Evolutionary conservation across 2,797 vertebrate species (phyloP), one percentile per base, ranked within the genome.

Genomic region (Sebastes taczanowskii): DNA sequence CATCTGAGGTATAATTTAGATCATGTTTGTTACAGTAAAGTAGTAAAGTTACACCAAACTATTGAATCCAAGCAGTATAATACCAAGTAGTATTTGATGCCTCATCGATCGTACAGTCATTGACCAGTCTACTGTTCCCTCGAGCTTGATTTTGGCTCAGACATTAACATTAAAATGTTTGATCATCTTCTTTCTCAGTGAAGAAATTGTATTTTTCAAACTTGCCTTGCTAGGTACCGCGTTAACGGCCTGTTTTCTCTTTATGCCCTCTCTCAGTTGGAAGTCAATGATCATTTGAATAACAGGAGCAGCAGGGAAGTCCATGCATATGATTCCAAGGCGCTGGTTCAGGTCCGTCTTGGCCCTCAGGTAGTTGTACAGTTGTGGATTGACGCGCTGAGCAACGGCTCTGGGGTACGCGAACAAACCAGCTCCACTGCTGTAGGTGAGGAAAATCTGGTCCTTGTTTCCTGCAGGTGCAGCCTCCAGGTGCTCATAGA

Each of bases 301-400:
- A 4, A 96, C 82, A 11, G 93, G 95, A 14, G 96, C 66, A 7
- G 94, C 95, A 0, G 97, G 96, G 84, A 97, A 97, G 89, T 97
- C 97, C 95, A 97, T 95, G 86, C 95, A 94, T 60, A 97, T 85
- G 77, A 97, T 96, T 1, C 96, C 97, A 58, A 96, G 93, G 70
- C 95, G 92, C 70, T 93, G 83, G 2, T 90, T 90, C 81, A 83
- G 86, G 23, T 91, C 84, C 0, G 16, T 70, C 30, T 86, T 87
- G 64, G 53, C 49, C 49, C 11, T 83, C 79, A 97, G 91, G 90
- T 96, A 95, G 79, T 95, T 52, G 11, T 94, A 94, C 55, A 97
- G 95, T 13, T 85, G 86, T 11, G 84, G 71, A 32, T 97, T 97
- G 86, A 97, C 71, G 1, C 91, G 87, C 74, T 88, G 91, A 13